These are phyloP conservation scores for Dicyrtomina minuta DNA, from an alignment of 2,888 invertebrate species.

Conservation along the genomic window DNA sequence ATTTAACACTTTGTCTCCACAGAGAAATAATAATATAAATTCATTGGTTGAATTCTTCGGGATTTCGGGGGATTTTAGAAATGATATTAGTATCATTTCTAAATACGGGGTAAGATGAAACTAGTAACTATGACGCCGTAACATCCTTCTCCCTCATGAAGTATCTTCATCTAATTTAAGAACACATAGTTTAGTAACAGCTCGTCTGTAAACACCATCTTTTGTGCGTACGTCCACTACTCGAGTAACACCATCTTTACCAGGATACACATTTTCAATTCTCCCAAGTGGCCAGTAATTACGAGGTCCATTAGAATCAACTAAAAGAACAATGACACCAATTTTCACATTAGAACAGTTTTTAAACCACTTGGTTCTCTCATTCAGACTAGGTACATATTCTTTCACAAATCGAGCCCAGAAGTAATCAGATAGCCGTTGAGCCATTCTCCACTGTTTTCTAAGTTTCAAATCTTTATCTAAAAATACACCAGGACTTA, in stretches of 20 bases:
- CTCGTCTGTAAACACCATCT: constrained; percentile 34
- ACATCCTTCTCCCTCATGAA: no score
- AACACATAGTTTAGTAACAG: constrained; percentile 25
- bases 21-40: no score
- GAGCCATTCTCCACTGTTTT: constrained; percentile 36
- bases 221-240: constrained; percentile 19
- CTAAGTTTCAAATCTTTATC: constrained; percentile 24
- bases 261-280: constrained; percentile 7
- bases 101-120: no score
- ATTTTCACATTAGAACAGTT: no score
- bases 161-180: constrained; percentile 1
- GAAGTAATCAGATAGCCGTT: constrained; percentile 41
- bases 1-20: no score
- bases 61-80: no score
- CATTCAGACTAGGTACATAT: constrained; percentile 41
- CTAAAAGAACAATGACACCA: no score
- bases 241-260: constrained; percentile 18
- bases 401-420: constrained; percentile 46
- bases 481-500: constrained; percentile 32
- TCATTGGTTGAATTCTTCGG: no score
- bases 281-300: background rate
- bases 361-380: constrained; percentile 40
- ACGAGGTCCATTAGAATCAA: background rate
- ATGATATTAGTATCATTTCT: no score
- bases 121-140: no score